Percentiles rank a stretch among this genome's conserved stretches.
phyloP scores from a whole-genome alignment of 1,140 invertebrate genomes.

The Hyles euphorbiae region DNA sequence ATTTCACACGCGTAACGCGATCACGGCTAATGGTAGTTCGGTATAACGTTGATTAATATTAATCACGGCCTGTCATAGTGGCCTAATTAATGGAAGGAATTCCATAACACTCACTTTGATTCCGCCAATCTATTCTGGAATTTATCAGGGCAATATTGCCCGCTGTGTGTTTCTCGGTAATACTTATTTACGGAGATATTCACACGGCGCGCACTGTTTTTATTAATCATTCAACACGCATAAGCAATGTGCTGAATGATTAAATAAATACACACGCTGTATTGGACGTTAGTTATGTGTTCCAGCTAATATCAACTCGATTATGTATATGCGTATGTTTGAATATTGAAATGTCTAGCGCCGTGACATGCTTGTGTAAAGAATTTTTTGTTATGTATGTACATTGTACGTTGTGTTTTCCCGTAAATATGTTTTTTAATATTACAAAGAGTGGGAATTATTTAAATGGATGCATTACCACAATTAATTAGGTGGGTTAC shows the following conservation, averaged over 20 bases:
- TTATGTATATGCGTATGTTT: too few species aligned
- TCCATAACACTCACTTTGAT: constrained; percentile 21
- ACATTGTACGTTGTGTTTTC: too few species aligned
- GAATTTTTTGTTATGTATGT: too few species aligned
- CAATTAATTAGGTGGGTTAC: too few species aligned
- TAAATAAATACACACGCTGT: too few species aligned
- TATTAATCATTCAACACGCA: constrained; percentile 1
- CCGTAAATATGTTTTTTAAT: too few species aligned
- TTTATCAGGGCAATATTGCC: constrained; percentile 5
- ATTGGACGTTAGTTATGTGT: too few species aligned
- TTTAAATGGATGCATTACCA: too few species aligned
- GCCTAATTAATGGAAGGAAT: constrained; percentile 23
- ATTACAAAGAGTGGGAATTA: too few species aligned
- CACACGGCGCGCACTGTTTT: neutral
- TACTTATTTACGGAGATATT: constrained; percentile 6
- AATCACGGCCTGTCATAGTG: constrained; percentile 19
- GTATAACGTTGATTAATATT: constrained; percentile 26
- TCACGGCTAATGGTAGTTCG: constrained; percentile 17
- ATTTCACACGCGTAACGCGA: constrained; percentile 3
- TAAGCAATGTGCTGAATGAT: constrained; percentile 2
- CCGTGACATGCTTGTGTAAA: too few species aligned
- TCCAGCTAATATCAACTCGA: too few species aligned
- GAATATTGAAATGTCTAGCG: too few species aligned
- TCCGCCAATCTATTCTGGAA: constrained; percentile 16
- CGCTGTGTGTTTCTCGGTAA: constrained; percentile 6